Base-by-base conservation (phyloP, 2,888 invertebrate species). In the Seira sanloemensis region DNA sequence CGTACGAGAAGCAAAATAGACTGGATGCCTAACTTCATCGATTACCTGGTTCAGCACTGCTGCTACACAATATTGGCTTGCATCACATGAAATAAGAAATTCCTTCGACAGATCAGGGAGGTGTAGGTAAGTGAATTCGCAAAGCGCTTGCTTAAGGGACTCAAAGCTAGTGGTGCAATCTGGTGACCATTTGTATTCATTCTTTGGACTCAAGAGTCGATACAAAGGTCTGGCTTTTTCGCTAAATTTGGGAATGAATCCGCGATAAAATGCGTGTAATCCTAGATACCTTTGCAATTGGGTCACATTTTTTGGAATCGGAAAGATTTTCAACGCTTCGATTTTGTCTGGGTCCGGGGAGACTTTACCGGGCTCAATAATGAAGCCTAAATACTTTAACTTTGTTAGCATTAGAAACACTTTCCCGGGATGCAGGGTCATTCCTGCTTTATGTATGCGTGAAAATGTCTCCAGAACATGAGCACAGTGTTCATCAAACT, bases 371-470 rank as follows among this genome's bases (percentile, higher is more conserved):
- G 90, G 84, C 2, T 90, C 89, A 7, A 91, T 87, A 1, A 91
- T 89, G 65, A 91, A 91, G 1, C 91, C 91, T 25, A 91, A 75
- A 77, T 90, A 91, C 0, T 90, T 89, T 12, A 91, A 18, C n/a
- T 66, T 21, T n/a, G 25, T 37, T 16, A 24, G 2, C 25, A 79
- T 82, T 2, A 74, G 66, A 71, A 85, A 87, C 12, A 88, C 88
- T 84, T 90, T 90, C 0, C 71, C 62, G 0, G 87, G 81, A 81
- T 90, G 89, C 7, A 90, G 74, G 0, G 84, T 87, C 0, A 90
- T 76, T 0, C 89, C 88, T 46, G 86, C 82, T 7, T 85, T n/a
- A 90, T 5, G 21, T 9, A 87, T 89, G 88, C 25, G 88, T 24
- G 79, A 18, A 4, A 74, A 26, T 0, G 65, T 26, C 7, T 54